Conservation (phyloP, 2,888 invertebrate genomes). For the Agonopterix heracliana region DNA sequence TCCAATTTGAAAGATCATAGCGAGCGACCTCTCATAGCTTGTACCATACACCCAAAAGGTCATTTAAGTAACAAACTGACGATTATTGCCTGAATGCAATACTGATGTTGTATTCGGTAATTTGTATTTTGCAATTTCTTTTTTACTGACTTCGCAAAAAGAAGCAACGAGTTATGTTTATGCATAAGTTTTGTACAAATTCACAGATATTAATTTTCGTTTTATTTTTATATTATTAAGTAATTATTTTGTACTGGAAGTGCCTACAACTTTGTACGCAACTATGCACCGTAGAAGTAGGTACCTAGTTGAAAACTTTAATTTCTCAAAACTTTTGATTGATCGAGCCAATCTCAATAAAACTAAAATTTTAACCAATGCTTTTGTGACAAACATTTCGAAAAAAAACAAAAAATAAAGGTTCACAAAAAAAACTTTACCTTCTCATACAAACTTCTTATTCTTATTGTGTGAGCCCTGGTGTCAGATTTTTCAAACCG, state of each 20-base stretch:
- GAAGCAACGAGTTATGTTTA: slow-evolving; percentile 6
- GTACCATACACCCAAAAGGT: slow-evolving; percentile 23
- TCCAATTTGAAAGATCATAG: no score
- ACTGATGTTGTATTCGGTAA: slow-evolving; percentile 61
- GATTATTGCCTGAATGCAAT: slow-evolving; percentile 63
- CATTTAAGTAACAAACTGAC: slow-evolving; percentile 62
- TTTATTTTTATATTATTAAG: slow-evolving; percentile 2
- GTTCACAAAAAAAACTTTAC: no score
- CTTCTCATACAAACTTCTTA: no score
- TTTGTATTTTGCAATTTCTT: slow-evolving; percentile 46
- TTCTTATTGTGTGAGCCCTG: no score
- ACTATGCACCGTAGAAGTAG: no score
- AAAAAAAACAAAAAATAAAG: no score
- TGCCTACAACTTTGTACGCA: background rate
- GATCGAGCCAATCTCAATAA: no score
- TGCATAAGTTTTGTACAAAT: slow-evolving; percentile 5
- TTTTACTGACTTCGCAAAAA: slow-evolving; percentile 11
- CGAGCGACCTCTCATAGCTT: background rate
- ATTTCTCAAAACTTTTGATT: background rate
- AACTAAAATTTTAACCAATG: no score
- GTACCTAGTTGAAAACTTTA: background rate
- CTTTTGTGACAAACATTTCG: no score
- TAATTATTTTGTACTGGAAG: background rate
- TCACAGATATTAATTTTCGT: slow-evolving; percentile 12
- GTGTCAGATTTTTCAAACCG: no score